Evolutionary conservation across 2,797 vertebrate species (phyloP), one percentile per base, ranked within the genome.

Genomic region (Neopelma chrysocephalum): DNA sequence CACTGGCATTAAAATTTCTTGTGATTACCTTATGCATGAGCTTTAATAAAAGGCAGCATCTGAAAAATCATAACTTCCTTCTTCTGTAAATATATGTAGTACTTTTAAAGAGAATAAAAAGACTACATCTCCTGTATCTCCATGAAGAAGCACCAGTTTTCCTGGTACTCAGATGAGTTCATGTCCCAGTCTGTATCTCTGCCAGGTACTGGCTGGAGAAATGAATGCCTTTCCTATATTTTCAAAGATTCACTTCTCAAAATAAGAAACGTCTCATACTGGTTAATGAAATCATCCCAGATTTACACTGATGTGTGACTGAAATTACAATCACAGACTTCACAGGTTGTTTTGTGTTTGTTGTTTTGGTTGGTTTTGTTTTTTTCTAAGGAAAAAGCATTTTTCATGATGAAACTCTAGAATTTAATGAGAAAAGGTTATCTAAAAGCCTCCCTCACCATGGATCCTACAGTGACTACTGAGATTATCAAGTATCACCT

Each of bases 401-500:
- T 90, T 93, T 80, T 69, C 17, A 15, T 68, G n/a, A 60, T 53
- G 34, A 51, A 93, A 64, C 12, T 40, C 42, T 29, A 76, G 23
- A 87, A 89, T 51, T 60, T 82, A 3, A 62, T 56, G 23, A 87
- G 40, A 48, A 90, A 72, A 82, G 40, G 26, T 32, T 61, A 84
- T 19, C 11, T 58, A 15, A 66, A 91, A 57, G 27, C 56, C 58
- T 70, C 43, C 54, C 70, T 90, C 15, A 6, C 68, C 22, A 31
- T 45, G 15, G 68, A 66, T 38, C 48, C n/a, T 86, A 16, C 38
- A 80, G 26, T 70, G 26, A 56, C 40, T 76, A 64, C 36, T 1
- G 23, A 82, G 61, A 73, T 95, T 73, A 91, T 62, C 66, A 82
- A 64, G 53, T 40, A 53, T 96, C 78, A 86, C 72, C 62, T 92